A percentile compares a stretch with the other conserved stretches of the same genome.
Evolutionary conservation across 2,113 vertebrate genomes (phyloP).

Genomic region (Pan troglodytes): DNA sequence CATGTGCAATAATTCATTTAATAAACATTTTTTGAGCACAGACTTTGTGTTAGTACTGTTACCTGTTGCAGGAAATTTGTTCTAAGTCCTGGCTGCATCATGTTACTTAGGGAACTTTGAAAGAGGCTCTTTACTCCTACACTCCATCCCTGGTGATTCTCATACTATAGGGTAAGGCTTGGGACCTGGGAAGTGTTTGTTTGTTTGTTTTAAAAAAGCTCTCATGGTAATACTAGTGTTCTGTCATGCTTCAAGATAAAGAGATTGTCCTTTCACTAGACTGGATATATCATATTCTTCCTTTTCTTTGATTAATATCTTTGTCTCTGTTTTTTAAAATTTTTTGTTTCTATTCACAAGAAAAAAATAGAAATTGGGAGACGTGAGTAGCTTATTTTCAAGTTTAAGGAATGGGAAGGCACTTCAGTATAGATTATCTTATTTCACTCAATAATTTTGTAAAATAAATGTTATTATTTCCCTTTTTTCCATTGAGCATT

Average conservation of each 20-base stretch:
- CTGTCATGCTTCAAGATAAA: not conserved
- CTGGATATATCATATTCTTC: not conserved
- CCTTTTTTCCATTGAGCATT: not conserved
- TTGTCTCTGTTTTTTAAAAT: not conserved
- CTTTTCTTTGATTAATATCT: not conserved
- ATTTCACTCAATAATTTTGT: not conserved
- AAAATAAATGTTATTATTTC: not conserved
- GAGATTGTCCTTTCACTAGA: not conserved
- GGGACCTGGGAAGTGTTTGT: too few relatives aligned
- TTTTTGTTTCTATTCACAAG: not conserved
- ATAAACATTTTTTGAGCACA: not conserved
- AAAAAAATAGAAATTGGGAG: not conserved
- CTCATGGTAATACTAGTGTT: not conserved
- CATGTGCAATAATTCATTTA: not conserved
- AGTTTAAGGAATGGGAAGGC: not conserved
- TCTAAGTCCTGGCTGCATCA: not conserved
- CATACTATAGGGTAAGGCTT: not conserved
- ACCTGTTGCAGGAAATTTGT: not conserved
- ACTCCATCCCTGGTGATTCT: not conserved
- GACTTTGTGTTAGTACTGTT: not conserved
- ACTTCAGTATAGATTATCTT: not conserved
- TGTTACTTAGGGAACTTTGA: not conserved
- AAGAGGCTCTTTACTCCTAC: too few relatives aligned
- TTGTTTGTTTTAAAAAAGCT: not conserved
- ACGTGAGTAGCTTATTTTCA: not conserved